A percentile compares a stretch with the other conserved stretches of the same genome.
Conservation (phyloP, 2,113 vertebrate genomes). For the Zosterops lateralis region DNA sequence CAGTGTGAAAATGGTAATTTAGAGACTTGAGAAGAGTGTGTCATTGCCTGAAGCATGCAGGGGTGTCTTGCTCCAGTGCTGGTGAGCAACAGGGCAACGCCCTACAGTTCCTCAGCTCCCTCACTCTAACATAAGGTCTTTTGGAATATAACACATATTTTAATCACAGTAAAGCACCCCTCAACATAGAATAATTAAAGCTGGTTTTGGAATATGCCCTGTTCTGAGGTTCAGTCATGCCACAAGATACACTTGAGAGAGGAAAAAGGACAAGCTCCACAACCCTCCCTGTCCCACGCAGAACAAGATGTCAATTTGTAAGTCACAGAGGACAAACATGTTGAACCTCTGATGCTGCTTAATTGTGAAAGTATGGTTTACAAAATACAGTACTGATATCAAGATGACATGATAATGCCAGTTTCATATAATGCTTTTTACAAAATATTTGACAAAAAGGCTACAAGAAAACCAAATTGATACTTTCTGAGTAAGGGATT, state of each 20-base stretch:
- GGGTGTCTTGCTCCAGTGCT: accelerated
- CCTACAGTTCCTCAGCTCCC: not conserved
- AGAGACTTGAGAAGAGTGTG: not conserved
- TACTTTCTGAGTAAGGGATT: not conserved
- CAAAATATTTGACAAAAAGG: not conserved
- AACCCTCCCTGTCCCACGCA: not conserved
- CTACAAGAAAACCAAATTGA: not conserved
- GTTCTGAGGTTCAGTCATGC: accelerated
- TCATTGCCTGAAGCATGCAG: not conserved
- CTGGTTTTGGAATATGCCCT: not conserved
- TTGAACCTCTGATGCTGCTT: not conserved
- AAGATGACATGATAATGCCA: not conserved
- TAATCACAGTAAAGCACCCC: not conserved
- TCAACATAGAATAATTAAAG: not conserved
- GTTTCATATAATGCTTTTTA: not conserved
- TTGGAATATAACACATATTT: not conserved
- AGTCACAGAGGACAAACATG: not conserved
- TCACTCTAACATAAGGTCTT: not conserved
- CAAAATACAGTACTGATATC: not conserved
- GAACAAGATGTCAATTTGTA: not conserved
- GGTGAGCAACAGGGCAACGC: not conserved
- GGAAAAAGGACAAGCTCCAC: not conserved
- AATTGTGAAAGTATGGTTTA: not conserved
- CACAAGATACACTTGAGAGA: not conserved
- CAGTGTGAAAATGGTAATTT: not conserved